Evolutionary conservation across 2,888 invertebrate genomes (phyloP).

Genomic region (Volucella bombylans): DNA sequence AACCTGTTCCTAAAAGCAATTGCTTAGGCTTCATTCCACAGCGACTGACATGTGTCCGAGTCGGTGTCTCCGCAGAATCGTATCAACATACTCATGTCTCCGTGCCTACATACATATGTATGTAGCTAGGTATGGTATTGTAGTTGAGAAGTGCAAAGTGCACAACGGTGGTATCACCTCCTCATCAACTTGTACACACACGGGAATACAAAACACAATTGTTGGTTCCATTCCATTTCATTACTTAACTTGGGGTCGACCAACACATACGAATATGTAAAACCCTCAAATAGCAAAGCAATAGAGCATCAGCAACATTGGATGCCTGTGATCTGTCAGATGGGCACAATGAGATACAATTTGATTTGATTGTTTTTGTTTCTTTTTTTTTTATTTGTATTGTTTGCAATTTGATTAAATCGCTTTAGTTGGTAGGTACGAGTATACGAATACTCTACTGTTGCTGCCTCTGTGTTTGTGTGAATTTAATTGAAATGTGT

Average conservation of each 20-base stretch:
- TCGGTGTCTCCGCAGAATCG: too few relatives aligned
- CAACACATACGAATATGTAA: too few relatives aligned
- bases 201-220: neutral
- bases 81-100: too few relatives aligned
- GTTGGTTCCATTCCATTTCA: slow-evolving; percentile 23
- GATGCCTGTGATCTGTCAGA: slow-evolving; percentile 61
- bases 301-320: slow-evolving; percentile 13
- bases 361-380: slow-evolving; percentile 60
- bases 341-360: slow-evolving; percentile 69
- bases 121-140: neutral
- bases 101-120: slow-evolving; percentile 1
- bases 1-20: slow-evolving; percentile 39
- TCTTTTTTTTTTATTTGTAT: slow-evolving; percentile 22
- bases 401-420: slow-evolving; percentile 62
- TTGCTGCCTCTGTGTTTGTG: slow-evolving; percentile 16
- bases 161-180: slow-evolving; percentile 41
- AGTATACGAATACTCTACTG: neutral
- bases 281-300: too few relatives aligned
- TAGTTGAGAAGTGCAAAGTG: slow-evolving; percentile 54
- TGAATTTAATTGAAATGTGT: slow-evolving; percentile 46
- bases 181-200: slow-evolving; percentile 9
- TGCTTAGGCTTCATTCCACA: slow-evolving; percentile 14
- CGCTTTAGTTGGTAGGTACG: slow-evolving; percentile 27
- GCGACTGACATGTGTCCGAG: too few relatives aligned
- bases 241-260: slow-evolving; percentile 12